These are phyloP conservation scores for Xiphorhynchus erythropygius DNA, from an alignment of 2,797 vertebrate species.

Conservation along the genomic window DNA sequence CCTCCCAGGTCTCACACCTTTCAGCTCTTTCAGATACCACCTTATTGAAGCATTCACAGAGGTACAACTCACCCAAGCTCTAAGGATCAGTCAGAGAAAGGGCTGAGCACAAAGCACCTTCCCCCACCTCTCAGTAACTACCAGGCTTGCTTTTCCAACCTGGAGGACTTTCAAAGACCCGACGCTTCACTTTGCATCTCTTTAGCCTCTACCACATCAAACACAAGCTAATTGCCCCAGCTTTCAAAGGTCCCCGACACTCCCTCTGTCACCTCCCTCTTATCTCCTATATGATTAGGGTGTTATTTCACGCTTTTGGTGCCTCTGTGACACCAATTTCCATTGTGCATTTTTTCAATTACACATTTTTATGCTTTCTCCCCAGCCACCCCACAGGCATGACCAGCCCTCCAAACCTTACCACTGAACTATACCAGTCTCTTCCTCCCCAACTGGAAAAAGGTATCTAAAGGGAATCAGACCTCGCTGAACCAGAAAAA, in stretches of 20 bases:
- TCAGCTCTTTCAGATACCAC: not conserved
- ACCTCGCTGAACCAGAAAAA: not conserved
- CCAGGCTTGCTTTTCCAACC: not conserved
- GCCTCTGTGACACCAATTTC: not conserved
- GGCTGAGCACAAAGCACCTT: not conserved
- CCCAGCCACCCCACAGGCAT: not conserved
- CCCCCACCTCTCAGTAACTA: not conserved
- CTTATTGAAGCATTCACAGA: not conserved
- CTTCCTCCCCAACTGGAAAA: not conserved
- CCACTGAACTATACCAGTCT: not conserved
- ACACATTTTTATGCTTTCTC: not conserved
- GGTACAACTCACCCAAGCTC: not conserved
- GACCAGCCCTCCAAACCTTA: not conserved
- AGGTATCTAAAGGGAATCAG: not conserved
- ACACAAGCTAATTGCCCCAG: constrained; percentile 8
- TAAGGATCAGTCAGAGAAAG: not conserved
- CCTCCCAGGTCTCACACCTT: not conserved
- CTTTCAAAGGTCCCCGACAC: not conserved
- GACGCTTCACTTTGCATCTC: not conserved
- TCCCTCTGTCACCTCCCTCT: not conserved
- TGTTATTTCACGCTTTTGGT: not conserved
- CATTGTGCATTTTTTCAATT: not conserved
- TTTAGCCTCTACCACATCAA: constrained; percentile 33
- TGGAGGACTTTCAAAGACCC: not conserved
- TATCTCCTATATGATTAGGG: not conserved